Evolutionary conservation across 2,113 vertebrate species (phyloP).

Genomic region (Podocnemis expansa): DNA sequence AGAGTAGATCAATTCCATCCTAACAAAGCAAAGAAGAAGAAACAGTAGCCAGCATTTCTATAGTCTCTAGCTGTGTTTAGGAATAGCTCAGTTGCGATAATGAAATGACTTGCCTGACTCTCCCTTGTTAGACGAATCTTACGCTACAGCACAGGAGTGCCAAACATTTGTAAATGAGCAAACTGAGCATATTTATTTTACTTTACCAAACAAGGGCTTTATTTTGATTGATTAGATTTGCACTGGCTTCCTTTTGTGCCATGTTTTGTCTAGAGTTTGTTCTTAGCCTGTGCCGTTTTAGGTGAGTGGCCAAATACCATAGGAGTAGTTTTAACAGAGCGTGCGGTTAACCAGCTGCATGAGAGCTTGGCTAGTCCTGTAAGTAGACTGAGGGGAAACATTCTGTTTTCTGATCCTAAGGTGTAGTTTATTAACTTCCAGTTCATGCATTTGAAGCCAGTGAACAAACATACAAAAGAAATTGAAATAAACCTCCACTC

Average conservation of each 20-base stretch:
- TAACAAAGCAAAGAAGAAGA: background rate
- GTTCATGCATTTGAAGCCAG: background rate
- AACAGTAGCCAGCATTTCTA: background rate
- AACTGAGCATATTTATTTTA: background rate
- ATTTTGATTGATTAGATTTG: background rate
- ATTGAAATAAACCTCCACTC: slow-evolving; percentile 32
- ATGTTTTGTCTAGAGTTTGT: background rate
- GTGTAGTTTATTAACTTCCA: background rate
- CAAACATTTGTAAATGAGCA: background rate
- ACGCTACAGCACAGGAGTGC: background rate
- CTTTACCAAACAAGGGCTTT: background rate
- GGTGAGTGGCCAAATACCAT: background rate
- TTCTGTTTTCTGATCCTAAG: slow-evolving; percentile 27
- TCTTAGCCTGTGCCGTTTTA: background rate
- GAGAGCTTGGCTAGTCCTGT: background rate
- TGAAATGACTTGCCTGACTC: background rate
- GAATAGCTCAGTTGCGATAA: rapidly evolving
- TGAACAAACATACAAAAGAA: slow-evolving; percentile 16
- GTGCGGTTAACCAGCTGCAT: background rate
- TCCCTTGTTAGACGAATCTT: rapidly evolving
- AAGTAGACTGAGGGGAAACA: slow-evolving; percentile 5
- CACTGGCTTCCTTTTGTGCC: rapidly evolving
- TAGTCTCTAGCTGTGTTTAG: background rate
- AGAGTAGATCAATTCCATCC: background rate
- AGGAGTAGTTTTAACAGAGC: background rate